These are phyloP conservation scores for Eupithecia exiguata DNA, from an alignment of 2,888 invertebrate genomes.

Conservation along the genomic window DNA sequence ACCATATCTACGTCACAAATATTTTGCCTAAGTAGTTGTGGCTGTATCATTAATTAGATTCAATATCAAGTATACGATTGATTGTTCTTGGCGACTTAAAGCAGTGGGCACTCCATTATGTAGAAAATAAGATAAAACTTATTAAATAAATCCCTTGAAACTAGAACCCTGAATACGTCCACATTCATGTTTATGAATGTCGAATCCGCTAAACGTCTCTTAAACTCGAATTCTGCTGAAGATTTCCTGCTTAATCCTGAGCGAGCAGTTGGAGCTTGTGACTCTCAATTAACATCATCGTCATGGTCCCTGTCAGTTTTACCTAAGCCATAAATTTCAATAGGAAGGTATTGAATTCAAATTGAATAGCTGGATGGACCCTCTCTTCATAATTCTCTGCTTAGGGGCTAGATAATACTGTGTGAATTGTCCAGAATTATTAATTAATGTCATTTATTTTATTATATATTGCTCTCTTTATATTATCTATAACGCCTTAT, in stretches of 20 bases:
- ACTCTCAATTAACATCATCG: not conserved
- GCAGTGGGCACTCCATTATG: too few relatives aligned
- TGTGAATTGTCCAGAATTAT: too few relatives aligned
- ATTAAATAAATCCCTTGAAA: not conserved
- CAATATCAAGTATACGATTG: too few relatives aligned
- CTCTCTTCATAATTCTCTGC: too few relatives aligned
- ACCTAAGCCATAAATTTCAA: conserved; percentile 4
- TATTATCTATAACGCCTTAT: too few relatives aligned
- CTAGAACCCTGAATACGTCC: not conserved
- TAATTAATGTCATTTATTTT: too few relatives aligned
- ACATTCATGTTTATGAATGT: conserved; percentile 44
- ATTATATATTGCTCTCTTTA: too few relatives aligned
- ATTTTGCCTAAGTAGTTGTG: too few relatives aligned
- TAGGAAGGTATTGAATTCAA: not conserved
- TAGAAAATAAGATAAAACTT: not conserved
- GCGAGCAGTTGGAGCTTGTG: conserved; percentile 4
- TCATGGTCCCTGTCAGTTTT: not conserved
- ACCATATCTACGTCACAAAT: not conserved
- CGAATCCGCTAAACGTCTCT: conserved; percentile 45
- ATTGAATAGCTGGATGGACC: not conserved
- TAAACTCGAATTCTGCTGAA: conserved; percentile 38
- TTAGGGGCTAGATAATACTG: too few relatives aligned
- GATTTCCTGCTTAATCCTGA: conserved; percentile 26
- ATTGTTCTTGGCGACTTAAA: too few relatives aligned
- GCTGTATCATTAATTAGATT: too few relatives aligned